Conservation (phyloP, 2,888 invertebrate species). For the Oxyteleia sp. region DNA sequence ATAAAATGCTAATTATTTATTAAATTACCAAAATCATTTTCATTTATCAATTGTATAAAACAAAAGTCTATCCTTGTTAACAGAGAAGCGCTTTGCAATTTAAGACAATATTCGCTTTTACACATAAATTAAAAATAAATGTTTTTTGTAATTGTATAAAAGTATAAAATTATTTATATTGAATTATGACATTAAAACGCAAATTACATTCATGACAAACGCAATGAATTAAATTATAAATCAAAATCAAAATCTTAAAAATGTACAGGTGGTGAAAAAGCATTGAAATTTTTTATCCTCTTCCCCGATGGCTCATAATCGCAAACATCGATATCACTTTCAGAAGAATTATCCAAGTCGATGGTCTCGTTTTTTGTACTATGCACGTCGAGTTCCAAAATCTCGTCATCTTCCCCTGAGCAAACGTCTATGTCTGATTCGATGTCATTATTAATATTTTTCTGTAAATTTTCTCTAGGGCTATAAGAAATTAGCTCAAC, state of each 20-base stretch:
- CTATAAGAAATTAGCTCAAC: slow-evolving; percentile 51
- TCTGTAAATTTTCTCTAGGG: slow-evolving; percentile 47
- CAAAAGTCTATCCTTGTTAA: too few relatives aligned
- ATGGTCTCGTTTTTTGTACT: slow-evolving; percentile 71
- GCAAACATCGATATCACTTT: slow-evolving; percentile 79
- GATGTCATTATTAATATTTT: slow-evolving; percentile 73
- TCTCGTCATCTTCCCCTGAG: slow-evolving; percentile 79
- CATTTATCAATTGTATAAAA: too few relatives aligned
- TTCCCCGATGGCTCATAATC: slow-evolving; percentile 79
- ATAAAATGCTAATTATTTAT: too few relatives aligned
- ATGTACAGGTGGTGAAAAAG: slow-evolving; percentile 56
- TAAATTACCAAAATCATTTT: too few relatives aligned
- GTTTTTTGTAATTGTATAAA: too few relatives aligned
- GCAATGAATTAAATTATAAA: too few relatives aligned
- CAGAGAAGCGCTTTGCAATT: too few relatives aligned
- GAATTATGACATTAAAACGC: too few relatives aligned
- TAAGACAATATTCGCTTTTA: too few relatives aligned
- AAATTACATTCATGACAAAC: too few relatives aligned
- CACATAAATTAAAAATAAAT: too few relatives aligned
- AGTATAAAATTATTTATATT: too few relatives aligned
- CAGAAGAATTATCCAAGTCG: slow-evolving; percentile 76
- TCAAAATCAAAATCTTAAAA: slow-evolving; percentile 61
- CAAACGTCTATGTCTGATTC: slow-evolving; percentile 81
- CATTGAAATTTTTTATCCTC: slow-evolving; percentile 72
- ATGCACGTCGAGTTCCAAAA: slow-evolving; percentile 77